Percentiles rank a stretch among this genome's conserved stretches.
Evolutionary conservation across 2,797 vertebrate species (phyloP).

Genomic region (Sciurus vulgaris): DNA sequence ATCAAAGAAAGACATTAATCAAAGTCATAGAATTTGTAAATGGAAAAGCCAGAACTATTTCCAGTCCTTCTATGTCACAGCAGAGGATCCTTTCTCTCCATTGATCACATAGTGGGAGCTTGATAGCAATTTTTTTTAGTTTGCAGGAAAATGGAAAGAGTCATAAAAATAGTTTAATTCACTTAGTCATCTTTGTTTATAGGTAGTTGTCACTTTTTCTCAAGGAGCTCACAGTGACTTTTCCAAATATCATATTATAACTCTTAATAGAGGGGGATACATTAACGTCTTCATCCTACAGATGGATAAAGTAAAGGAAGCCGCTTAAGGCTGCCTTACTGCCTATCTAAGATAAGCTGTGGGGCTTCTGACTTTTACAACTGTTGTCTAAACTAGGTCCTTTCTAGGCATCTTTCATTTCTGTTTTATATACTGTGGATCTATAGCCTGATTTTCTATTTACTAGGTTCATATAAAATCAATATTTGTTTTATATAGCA

Average conservation of each 20-base stretch:
- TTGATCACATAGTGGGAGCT: neutral
- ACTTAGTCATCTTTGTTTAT: neutral
- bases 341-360: neutral
- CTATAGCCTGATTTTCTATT: conserved; percentile 51
- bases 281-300: neutral
- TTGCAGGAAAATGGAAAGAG: neutral
- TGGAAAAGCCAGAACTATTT: neutral
- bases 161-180: neutral
- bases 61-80: neutral
- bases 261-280: neutral
- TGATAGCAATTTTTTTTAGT: neutral
- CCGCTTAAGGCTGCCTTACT: neutral
- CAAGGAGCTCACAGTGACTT: neutral
- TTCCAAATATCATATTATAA: neutral
- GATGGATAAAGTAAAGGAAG: neutral
- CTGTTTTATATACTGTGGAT: conserved; percentile 16
- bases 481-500: conserved; percentile 61
- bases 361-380: neutral
- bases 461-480: conserved; percentile 69
- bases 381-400: neutral
- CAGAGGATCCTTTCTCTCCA: fast-evolving
- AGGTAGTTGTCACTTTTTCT: neutral
- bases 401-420: neutral
- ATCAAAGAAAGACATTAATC: neutral
- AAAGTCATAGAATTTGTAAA: neutral